Evolutionary conservation across 1,140 invertebrate genomes (phyloP).

Genomic region (Kradibia gibbosae): DNA sequence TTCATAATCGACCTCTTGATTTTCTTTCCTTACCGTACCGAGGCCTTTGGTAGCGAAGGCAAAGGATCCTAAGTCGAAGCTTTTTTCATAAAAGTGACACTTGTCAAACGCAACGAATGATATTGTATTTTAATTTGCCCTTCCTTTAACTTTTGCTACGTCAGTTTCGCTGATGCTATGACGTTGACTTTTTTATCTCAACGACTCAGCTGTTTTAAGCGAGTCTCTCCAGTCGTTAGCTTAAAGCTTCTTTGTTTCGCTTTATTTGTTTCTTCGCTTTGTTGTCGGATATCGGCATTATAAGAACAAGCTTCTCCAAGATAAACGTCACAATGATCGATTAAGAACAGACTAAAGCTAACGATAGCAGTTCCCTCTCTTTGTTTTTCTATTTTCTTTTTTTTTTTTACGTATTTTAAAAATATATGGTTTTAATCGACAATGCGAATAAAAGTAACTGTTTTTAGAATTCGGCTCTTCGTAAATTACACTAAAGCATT

Average conservation of each 20-base stretch:
- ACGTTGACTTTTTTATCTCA: neutral
- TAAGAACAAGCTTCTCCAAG: neutral
- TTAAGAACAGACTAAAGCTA: neutral
- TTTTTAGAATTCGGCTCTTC: neutral
- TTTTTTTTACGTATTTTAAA: neutral
- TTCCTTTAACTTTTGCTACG: neutral
- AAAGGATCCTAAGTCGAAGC: no score
- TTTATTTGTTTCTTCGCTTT: neutral
- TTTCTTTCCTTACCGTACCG: neutral
- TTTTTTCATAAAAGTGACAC: neutral
- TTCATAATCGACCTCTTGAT: neutral
- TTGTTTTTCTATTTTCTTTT: neutral
- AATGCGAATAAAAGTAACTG: neutral
- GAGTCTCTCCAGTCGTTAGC: neutral
- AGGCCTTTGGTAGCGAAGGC: neutral
- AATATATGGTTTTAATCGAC: neutral
- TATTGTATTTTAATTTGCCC: neutral
- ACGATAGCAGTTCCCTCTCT: neutral
- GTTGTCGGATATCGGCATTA: neutral
- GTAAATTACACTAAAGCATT: no score
- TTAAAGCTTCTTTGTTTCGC: neutral
- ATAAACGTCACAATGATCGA: conserved; percentile 10
- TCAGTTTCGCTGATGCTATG: neutral
- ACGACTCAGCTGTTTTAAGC: neutral
- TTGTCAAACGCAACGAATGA: neutral